phyloP scores from a whole-genome alignment of 2,797 vertebrate species.

The Xenentodon cancila region DNA sequence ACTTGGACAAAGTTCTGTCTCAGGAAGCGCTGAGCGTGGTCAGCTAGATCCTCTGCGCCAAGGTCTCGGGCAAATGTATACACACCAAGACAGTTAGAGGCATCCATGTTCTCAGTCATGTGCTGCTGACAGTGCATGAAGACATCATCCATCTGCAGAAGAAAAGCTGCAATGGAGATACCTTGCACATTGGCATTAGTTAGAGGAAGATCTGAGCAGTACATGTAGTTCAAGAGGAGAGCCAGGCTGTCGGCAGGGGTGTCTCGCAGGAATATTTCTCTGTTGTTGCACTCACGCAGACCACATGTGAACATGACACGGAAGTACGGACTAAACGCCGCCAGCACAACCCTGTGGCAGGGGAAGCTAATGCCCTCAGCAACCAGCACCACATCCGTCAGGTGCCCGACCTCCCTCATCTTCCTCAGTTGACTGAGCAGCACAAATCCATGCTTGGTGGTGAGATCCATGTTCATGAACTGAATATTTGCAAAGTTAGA shows the following conservation, averaged over 20 bases:
- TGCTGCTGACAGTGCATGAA: slow-evolving; percentile 88
- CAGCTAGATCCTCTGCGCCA: slow-evolving; percentile 91
- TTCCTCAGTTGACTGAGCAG: slow-evolving; percentile 88
- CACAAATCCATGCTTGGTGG: slow-evolving; percentile 83
- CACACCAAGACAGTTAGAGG: slow-evolving; percentile 95
- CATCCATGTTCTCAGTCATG: slow-evolving; percentile 96
- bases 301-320: slow-evolving; percentile 98
- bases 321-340: slow-evolving; percentile 98
- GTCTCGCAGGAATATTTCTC: slow-evolving; percentile 88
- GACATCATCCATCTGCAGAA: slow-evolving; percentile 96
- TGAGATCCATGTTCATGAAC: slow-evolving; percentile 77
- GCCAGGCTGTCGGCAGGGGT: slow-evolving; percentile 88
- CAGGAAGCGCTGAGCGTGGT: slow-evolving; percentile 87
- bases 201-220: slow-evolving; percentile 87
- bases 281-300: slow-evolving; percentile 87
- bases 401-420: slow-evolving; percentile 89
- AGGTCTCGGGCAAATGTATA: slow-evolving; percentile 94
- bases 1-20: slow-evolving; percentile 94
- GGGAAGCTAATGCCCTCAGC: slow-evolving; percentile 92
- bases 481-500: slow-evolving; percentile 14
- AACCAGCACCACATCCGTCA: slow-evolving; percentile 92
- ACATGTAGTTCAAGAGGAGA: slow-evolving; percentile 91
- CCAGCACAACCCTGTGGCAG: slow-evolving; percentile 92
- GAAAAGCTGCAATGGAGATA: slow-evolving; percentile 90
- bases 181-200: slow-evolving; percentile 89